Percentiles rank a stretch among this genome's conserved stretches.
phyloP scores from a whole-genome alignment of 2,888 invertebrate species.

The Acrocyrtus sp. region DNA sequence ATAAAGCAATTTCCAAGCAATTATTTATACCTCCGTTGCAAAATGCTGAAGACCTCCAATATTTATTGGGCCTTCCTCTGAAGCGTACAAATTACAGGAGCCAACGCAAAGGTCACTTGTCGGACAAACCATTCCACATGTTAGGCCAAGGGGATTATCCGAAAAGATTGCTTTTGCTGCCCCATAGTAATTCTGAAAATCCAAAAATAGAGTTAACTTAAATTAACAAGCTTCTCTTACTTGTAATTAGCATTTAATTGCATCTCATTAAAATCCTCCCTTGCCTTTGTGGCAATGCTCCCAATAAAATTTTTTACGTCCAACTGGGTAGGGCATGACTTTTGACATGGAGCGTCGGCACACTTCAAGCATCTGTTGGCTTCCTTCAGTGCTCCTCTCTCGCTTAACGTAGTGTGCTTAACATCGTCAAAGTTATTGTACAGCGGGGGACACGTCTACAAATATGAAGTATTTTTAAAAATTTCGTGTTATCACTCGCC shows the following conservation, averaged over 20 bases:
- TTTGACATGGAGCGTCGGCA: conserved; percentile 97
- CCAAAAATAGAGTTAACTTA: conserved; percentile 5
- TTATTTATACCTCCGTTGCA: conserved; percentile 85
- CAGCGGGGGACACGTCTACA: conserved; percentile 74
- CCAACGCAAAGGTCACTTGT: conserved; percentile 99
- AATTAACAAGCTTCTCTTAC: no score
- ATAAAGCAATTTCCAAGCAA: background rate
- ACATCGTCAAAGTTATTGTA: conserved; percentile 95
- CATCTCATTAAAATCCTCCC: no score
- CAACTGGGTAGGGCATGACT: conserved; percentile 97
- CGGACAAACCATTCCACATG: conserved; percentile 89
- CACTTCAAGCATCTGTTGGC: conserved; percentile 91
- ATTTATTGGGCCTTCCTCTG: conserved; percentile 98
- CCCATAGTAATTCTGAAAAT: conserved; percentile 91
- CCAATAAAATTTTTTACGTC: conserved; percentile 97
- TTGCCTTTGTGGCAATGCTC: conserved; percentile 92
- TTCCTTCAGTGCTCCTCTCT: conserved; percentile 91
- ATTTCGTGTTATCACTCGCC: no score
- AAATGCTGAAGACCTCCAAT: conserved; percentile 98
- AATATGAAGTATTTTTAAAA: conserved; percentile 51
- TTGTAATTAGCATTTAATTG: no score
- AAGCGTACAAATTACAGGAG: conserved; percentile 94
- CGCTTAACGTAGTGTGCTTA: conserved; percentile 96
- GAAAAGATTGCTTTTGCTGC: conserved; percentile 95
- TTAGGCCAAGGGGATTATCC: conserved; percentile 95